Evolutionary conservation across 2,888 invertebrate genomes (phyloP), one percentile per base, ranked within the genome.

Genomic region (Andrena haemorrhoa): DNA sequence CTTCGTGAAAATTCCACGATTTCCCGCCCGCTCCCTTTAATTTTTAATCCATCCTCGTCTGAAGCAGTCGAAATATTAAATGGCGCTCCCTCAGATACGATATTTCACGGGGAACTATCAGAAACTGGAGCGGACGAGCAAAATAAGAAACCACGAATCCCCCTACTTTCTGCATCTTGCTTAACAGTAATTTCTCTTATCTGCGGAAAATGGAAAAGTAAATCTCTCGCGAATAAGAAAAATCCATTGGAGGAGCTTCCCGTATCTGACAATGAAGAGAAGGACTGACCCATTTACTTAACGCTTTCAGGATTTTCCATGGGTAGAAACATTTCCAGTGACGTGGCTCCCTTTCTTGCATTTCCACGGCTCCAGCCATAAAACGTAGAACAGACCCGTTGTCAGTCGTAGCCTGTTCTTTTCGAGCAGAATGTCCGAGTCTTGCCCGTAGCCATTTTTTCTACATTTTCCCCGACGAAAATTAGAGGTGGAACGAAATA

Each of bases 211-310:
- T 63, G 23, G 61, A 23, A 6, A 35, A 23, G 61, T n/a, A 61
- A 41, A 53, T 63, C 69, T 53, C 63, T 53, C n/a, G 68, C 60
- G 53, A 49, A 33, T 60, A 61, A 33, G 58, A 53, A 68, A 60
- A 63, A 23, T 70, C 61, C 63, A 51, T 49, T 41, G 41, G 35
- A 60, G 58, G 8, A 72, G 35, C 26, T 29, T 23, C 10, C 58
- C n/a, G 35, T 10, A 60, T 56, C 47, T 47, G 56, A 65, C 72
- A 64, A 72, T n/a, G 65, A 64, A 58, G 69, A 26, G 61, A 69
- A 61, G 35, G 61, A 75, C 29, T 61, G 68, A 69, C 75, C 75
- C 49, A 68, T 64, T 77, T 77, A 47, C 65, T 76, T 76, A 68
- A 51, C 31, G 56, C 10, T 65, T 31, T 29, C 29, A 26, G 65